Evolutionary conservation across 2,797 vertebrate genomes (phyloP), one percentile per base, ranked within the genome.

Genomic region (Lophotriccus pileatus): DNA sequence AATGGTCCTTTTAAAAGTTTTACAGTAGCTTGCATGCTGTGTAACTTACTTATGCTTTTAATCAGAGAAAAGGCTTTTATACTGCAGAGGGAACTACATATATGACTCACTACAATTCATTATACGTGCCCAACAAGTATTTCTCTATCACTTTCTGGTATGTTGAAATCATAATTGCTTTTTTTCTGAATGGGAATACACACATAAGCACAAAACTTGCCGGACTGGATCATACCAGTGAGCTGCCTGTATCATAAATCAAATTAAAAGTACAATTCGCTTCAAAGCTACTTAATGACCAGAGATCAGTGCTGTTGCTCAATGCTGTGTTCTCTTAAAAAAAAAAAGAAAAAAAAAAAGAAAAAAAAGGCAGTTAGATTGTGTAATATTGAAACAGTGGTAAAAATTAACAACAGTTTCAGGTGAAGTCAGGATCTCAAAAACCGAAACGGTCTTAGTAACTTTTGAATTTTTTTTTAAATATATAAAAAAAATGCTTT

Each of bases 391-490:
- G 88, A 89, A 96, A 86, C 77, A 86, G 34, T 58, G 90, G 73
- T 96, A 94, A 97, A 95, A 87, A 94, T 94, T 96, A 96, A 95
- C 23, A 58, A 34, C 21, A 37, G 20, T 34, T 89, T 53, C 17
- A 36, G 28, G 39, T 95, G 46, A 91, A 77, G 46, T 62, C 74
- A 21, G 28, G 83, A 37, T 69, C 64, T 50, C 30, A 46, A 32
- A 79, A 87, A 6, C 0, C 2, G 16, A 24, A 43, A 22, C 27
- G 25, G 14, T 50, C 28, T 30, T 66, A 17, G 27, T 32, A 43
- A 23, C 28, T 43, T 43, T 6, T 34, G 9, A 44, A 1, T 3
- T 50, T 27, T 41, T 53, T 43, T 32, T 1, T 14, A 3, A 49
- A 34, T 43, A 30, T 24, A 9, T 68, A 60, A 7, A 13, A 84